Conservation (phyloP, 2,797 vertebrate species). For the Acrossocheilus fasciatus region DNA sequence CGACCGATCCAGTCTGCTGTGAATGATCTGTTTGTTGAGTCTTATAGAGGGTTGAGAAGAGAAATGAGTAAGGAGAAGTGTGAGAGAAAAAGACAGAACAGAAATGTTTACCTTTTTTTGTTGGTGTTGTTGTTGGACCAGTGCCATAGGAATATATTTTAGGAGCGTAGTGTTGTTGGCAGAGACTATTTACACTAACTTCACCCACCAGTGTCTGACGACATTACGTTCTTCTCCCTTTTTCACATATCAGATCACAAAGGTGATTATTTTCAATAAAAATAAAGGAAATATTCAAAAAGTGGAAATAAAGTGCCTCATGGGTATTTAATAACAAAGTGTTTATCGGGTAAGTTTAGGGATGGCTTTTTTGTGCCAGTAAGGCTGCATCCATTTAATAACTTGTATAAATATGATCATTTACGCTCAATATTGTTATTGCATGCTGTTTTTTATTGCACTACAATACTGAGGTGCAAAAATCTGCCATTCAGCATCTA, state of each 20-base stretch:
- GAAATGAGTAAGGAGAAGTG: neutral
- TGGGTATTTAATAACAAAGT: no score
- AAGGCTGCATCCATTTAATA: no score
- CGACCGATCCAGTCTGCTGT: neutral
- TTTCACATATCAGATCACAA: no score
- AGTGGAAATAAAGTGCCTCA: no score
- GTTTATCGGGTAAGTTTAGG: no score
- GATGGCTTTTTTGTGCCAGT: no score
- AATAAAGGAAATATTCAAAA: no score
- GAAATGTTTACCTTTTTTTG: neutral
- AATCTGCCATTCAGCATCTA: neutral
- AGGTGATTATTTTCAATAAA: no score
- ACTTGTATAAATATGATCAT: neutral
- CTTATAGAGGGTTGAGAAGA: neutral
- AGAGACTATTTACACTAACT: no score
- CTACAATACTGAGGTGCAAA: neutral
- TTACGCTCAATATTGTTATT: neutral
- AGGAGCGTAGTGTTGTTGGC: neutral
- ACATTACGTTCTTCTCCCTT: neutral
- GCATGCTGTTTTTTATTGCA: neutral
- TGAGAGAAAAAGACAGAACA: neutral
- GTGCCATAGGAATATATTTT: neutral
- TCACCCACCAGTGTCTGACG: neutral
- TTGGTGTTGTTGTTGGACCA: neutral
- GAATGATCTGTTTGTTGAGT: constrained; percentile 11